Percentiles rank a stretch among this genome's conserved stretches.
These are phyloP conservation scores for Oceanites oceanicus DNA, from an alignment of 2,113 vertebrate genomes.

Conservation along the genomic window DNA sequence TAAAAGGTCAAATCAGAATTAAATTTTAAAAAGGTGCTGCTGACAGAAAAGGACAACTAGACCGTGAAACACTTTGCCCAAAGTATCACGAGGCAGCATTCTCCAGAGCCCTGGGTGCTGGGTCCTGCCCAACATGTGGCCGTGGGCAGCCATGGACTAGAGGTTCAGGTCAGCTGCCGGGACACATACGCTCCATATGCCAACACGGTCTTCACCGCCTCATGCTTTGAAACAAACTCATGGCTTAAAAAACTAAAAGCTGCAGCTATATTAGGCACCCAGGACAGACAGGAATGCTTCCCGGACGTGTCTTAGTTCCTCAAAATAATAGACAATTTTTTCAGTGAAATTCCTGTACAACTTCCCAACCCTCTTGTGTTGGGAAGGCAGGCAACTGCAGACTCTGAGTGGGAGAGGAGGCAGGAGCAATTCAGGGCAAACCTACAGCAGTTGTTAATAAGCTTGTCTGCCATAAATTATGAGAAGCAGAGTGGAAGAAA, in stretches of 20 bases:
- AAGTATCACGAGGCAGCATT: background rate
- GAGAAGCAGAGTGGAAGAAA: background rate
- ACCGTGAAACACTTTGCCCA: background rate
- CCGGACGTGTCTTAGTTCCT: rapidly evolving
- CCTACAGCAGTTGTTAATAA: background rate
- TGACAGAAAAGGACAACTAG: background rate
- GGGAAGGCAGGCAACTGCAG: background rate
- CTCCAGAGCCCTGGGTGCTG: background rate
- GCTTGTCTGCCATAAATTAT: background rate
- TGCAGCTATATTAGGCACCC: background rate
- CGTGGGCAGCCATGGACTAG: background rate
- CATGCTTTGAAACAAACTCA: background rate
- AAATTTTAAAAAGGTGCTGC: background rate
- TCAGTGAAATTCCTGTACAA: background rate
- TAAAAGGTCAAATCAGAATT: background rate
- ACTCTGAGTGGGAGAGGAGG: background rate
- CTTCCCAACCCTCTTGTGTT: background rate
- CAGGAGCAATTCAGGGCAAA: background rate
- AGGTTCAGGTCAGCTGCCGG: background rate
- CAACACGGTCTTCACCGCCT: rapidly evolving
- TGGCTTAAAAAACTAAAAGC: background rate
- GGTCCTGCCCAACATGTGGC: background rate
- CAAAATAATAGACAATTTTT: background rate
- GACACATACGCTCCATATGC: background rate
- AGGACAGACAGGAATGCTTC: background rate